Evolutionary conservation across 2,113 vertebrate genomes (phyloP).

Genomic region (Cichladusa arquata): DNA sequence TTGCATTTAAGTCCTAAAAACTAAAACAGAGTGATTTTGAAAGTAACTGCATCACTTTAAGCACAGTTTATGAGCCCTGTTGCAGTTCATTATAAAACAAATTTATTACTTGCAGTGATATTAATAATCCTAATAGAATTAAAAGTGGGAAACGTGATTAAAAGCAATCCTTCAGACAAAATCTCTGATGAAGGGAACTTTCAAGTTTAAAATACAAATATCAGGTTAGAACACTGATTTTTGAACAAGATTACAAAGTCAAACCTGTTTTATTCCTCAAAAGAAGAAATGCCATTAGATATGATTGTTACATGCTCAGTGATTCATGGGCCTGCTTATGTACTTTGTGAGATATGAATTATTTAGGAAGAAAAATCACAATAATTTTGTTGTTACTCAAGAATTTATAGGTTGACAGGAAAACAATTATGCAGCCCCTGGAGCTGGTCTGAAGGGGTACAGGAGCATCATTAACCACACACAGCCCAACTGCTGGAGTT

Average conservation of each 20-base stretch:
- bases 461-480: constrained; percentile 41
- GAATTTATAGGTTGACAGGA: constrained; percentile 90
- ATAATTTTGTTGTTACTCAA: constrained; percentile 84
- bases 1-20: background rate
- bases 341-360: constrained; percentile 81
- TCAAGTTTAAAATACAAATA: constrained; percentile 29
- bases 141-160: constrained; percentile 43
- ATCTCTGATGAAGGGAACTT: constrained; percentile 32
- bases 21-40: constrained; percentile 20
- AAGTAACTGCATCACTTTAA: constrained; percentile 61
- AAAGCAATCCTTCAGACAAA: constrained; percentile 44
- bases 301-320: constrained; percentile 60
- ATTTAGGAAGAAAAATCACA: constrained; percentile 87
- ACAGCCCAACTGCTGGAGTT: background rate
- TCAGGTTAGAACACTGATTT: background rate
- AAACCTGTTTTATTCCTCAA: constrained; percentile 51
- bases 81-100: constrained; percentile 55
- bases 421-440: constrained; percentile 88
- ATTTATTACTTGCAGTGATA: constrained; percentile 52
- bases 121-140: constrained; percentile 67
- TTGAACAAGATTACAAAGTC: constrained; percentile 46
- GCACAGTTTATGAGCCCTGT: constrained; percentile 66
- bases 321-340: constrained; percentile 75
- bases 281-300: constrained; percentile 67
- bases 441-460: constrained; percentile 73